Evolutionary conservation across 2,797 vertebrate species (phyloP).

Genomic region (Dromococcyx pavoninus): DNA sequence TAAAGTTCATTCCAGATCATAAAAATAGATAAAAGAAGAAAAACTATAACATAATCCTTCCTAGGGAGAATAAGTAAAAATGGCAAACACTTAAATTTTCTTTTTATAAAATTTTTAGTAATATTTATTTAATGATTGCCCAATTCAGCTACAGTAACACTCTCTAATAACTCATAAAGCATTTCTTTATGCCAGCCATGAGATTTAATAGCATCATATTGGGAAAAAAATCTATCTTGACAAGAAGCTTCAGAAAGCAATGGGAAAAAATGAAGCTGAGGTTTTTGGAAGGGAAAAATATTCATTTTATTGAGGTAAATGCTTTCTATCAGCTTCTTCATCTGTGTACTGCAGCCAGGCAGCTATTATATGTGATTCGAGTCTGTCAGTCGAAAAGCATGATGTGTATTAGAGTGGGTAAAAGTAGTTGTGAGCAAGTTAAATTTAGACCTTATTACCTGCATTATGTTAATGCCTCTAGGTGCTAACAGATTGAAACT

Average conservation of each 20-base stretch:
- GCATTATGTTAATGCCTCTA: slow-evolving; percentile 65
- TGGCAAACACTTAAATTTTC: background rate
- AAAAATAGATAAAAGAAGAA: slow-evolving; percentile 10
- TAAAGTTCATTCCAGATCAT: background rate
- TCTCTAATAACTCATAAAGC: slow-evolving; percentile 57
- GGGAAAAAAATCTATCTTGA: slow-evolving; percentile 44
- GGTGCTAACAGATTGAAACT: slow-evolving; percentile 57
- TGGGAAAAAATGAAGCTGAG: background rate
- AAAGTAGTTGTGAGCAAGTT: slow-evolving; percentile 60
- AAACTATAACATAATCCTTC: background rate
- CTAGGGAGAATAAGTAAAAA: slow-evolving; percentile 6
- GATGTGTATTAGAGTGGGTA: slow-evolving; percentile 50
- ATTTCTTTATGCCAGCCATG: slow-evolving; percentile 6
- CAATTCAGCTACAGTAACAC: slow-evolving; percentile 35
- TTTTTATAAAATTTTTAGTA: slow-evolving; percentile 60
- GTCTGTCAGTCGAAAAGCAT: slow-evolving; percentile 25
- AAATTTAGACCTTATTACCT: slow-evolving; percentile 68
- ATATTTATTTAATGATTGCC: slow-evolving; percentile 65
- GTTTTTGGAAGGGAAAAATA: background rate
- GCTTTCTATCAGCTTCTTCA: slow-evolving; percentile 14
- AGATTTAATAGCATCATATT: slow-evolving; percentile 50
- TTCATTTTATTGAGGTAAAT: slow-evolving; percentile 17
- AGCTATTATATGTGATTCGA: slow-evolving; percentile 39
- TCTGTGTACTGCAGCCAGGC: slow-evolving; percentile 21
- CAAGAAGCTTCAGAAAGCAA: slow-evolving; percentile 18